Base-by-base conservation (phyloP, 2,888 invertebrate species). In the Leucoma salicis region DNA sequence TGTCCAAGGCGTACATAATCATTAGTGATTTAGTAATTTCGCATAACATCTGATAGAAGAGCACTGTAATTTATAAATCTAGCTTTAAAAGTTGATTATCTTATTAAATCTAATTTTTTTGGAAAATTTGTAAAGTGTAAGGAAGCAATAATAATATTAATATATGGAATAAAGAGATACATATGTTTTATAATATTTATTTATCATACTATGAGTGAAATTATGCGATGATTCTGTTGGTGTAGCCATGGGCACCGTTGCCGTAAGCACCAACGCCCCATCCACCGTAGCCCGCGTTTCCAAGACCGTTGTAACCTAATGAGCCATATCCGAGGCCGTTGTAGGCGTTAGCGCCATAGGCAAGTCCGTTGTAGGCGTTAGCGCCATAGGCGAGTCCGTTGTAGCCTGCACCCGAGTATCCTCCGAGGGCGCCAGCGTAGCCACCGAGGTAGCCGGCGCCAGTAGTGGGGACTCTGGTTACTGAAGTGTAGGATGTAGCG, bases 291-390 rank as follows among this genome's bases (percentile, higher is more conserved):
- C 36, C 61, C n/a, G 66, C 67, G 2, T 59, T 44, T 3, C 66
- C 65, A 0, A 53, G 47, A 15, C 51, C 48, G 13, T 46, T 50
- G 32, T 62, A 55, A 13, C 58, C 53, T 2, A 45, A 45, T 2
- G 51, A 53, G 2, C 47, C 57, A 21, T 57, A 51, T 3, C 48
- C 56, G 21, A 21, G 14, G 12, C 21, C 21, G 7, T 29, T 29
- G 14, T 29, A 14, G 1, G 13, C 29, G 11, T 13, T 5, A 1
- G 6, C 14, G 29, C 29, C 29, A 8, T 29, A 29, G 7, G 13
- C 29, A 13, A 29, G 29, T 13, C 29, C 27, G 27, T 27, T 27
- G 27, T 11, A 11, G 11, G 11, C 27, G 11, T 11, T n/a, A 27
- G 27, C 27, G 4, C 27, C 27, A 27, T 27, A 11, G 27, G 27